These are phyloP conservation scores for Ophion ellenae DNA, from an alignment of 2,888 invertebrate species.

Conservation along the genomic window DNA sequence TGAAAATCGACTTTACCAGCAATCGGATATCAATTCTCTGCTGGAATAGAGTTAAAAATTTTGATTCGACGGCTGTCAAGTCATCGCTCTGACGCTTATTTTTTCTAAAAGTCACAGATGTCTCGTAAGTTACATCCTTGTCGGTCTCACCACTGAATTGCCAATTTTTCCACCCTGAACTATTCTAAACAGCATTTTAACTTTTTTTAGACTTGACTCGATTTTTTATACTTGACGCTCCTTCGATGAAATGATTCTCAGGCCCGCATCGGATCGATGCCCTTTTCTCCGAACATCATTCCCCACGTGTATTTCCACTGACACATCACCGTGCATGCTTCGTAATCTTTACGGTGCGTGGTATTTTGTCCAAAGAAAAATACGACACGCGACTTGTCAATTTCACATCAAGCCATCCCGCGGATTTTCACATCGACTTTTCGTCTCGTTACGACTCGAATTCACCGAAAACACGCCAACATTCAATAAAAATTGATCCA, in stretches of 20 bases:
- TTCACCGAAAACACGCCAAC: conserved; percentile 38
- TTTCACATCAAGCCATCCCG: conserved; percentile 36
- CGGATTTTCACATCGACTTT: conserved; percentile 30
- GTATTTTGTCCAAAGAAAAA: conserved; percentile 23
- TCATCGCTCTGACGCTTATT: too few relatives aligned
- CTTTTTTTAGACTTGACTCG: too few relatives aligned
- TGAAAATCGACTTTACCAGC: too few relatives aligned
- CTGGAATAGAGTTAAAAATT: too few relatives aligned
- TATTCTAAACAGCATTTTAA: too few relatives aligned
- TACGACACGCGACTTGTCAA: conserved; percentile 58
- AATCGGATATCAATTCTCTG: too few relatives aligned
- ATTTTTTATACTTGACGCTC: background rate
- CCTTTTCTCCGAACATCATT: conserved; percentile 2
- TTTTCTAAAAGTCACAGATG: too few relatives aligned
- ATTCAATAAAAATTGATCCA: conserved; percentile 57
- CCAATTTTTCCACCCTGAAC: too few relatives aligned
- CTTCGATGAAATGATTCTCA: conserved; percentile 53
- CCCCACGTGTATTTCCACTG: background rate
- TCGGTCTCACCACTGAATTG: too few relatives aligned
- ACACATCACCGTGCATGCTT: conserved; percentile 2
- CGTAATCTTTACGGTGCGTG: conserved; percentile 15
- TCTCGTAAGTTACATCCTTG: too few relatives aligned
- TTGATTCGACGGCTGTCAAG: too few relatives aligned
- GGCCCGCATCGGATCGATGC: conserved; percentile 38
- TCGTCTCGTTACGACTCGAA: conserved; percentile 12